These are phyloP conservation scores for Perizoma affinitatum DNA, from an alignment of 2,888 invertebrate species.

Conservation along the genomic window DNA sequence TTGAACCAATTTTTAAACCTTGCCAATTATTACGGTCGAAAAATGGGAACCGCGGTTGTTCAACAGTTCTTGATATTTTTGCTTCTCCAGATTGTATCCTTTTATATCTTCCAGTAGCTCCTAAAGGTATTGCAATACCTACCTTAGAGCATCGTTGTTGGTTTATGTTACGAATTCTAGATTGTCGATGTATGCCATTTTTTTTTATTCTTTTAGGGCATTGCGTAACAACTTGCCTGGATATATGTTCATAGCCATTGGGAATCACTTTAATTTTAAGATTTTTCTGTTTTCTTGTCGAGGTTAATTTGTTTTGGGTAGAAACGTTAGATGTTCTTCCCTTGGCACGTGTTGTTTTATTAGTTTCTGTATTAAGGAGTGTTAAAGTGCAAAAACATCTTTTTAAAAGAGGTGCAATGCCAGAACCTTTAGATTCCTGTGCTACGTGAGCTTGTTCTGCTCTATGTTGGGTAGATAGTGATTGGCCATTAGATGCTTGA, in stretches of 20 bases:
- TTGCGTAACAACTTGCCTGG: constrained; percentile 46
- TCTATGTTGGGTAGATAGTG: constrained; percentile 7
- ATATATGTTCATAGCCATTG: constrained; percentile 47
- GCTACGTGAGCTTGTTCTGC: constrained; percentile 21
- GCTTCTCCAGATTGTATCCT: constrained; percentile 1
- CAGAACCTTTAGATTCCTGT: constrained; percentile 32
- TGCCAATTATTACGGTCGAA: constrained; percentile 29
- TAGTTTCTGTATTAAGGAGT: constrained; percentile 24
- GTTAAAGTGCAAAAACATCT: constrained; percentile 46
- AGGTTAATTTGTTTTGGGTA: constrained; percentile 3
- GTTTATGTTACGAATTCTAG: constrained; percentile 22
- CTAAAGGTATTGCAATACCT: background rate
- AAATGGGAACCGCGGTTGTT: constrained; percentile 26
- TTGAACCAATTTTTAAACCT: constrained; percentile 44
- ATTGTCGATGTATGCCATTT: constrained; percentile 30
- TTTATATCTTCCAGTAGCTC: constrained; percentile 1
- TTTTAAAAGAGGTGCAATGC: constrained; percentile 39
- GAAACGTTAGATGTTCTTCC: background rate
- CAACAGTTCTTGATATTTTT: constrained; percentile 6
- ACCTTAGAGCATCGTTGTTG: constrained; percentile 4
- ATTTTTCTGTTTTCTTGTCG: constrained; percentile 12
- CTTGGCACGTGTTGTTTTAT: constrained; percentile 5
- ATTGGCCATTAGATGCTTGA: constrained; percentile 9
- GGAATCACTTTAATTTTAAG: constrained; percentile 2
- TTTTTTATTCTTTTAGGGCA: constrained; percentile 45